Evolutionary conservation across 1,140 invertebrate genomes (phyloP), one percentile per base, ranked within the genome.

Genomic region (Leucophenga varia): DNA sequence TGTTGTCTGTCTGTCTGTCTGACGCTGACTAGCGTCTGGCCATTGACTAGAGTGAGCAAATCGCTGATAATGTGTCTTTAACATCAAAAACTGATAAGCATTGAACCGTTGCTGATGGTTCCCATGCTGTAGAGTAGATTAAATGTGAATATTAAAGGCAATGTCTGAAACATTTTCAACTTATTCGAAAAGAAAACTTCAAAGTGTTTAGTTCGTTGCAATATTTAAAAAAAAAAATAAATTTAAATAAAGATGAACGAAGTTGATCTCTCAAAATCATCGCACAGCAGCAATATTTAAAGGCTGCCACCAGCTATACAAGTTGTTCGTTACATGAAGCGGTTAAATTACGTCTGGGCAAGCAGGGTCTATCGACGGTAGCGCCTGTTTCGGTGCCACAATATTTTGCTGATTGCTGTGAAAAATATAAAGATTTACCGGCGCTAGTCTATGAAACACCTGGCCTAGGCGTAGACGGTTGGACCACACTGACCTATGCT

Each of bases 401-500:
- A 3, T 49, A 58, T 14, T 72, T 72, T n/a, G 25, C 25, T 0
- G 55, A 64, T 1, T 20, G 28, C 0, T 72, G 69, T 1, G 76
- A 82, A 9, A 78, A 79, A 38, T 84, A 82, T 65, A 84, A 88
- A 0, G 75, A 90, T 52, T 69, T 76, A 3, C 68, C 79, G 2
- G 91, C 91, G 0, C 46, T 93, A 49, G 79, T 81, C 22, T 80
- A 82, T 35, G 85, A 86, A 67, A 47, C 54, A 0, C 41, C 49
- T 1, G 59, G 55, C 17, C 9, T 16, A 5, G 60, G 55, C 2
- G 45, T 42, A 12, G 43, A 67, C 28, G 51, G 40, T 0, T 76
- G 83, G 83, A 64, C 80, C 22, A 85, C 79, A 36, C 80, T 84
- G 61, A 90, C 85, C n/a, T 95, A 86, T 68, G 87, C 82, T 52